Evolutionary conservation across 2,113 vertebrate genomes (phyloP).

Genomic region (Steatornis caripensis): DNA sequence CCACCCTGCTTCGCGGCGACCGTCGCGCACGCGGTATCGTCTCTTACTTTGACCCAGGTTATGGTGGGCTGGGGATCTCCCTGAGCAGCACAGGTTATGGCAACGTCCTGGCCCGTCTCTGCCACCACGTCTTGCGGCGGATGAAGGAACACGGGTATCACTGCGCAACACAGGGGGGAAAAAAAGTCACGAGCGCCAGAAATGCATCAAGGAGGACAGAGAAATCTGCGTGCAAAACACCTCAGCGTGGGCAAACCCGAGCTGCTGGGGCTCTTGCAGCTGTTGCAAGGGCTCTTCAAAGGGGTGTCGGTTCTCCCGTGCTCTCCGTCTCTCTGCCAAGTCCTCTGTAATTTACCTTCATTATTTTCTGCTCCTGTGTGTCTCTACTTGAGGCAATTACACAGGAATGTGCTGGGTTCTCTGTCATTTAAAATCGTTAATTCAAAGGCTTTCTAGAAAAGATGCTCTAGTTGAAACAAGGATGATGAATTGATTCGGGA

Average conservation of each 20-base stretch:
- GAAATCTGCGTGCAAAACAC: background rate
- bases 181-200: background rate
- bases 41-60: slow-evolving; percentile 68
- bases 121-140: slow-evolving; percentile 48
- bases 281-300: background rate
- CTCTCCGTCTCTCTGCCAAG: background rate
- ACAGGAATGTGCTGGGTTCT: background rate
- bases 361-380: background rate
- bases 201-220: background rate
- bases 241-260: background rate
- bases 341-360: background rate
- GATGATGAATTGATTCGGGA: background rate
- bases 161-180: background rate
- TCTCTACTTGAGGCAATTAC: background rate
- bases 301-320: background rate
- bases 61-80: slow-evolving; percentile 69
- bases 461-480: background rate
- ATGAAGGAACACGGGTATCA: slow-evolving; percentile 67
- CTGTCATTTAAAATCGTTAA: background rate
- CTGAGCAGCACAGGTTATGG: slow-evolving; percentile 54
- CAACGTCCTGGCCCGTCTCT: slow-evolving; percentile 62
- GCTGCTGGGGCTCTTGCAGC: background rate
- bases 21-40: accelerated
- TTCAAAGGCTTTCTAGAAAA: background rate
- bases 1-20: background rate